Evolutionary conservation across 1,140 invertebrate genomes (phyloP), one percentile per base, ranked within the genome.

Genomic region (Drosophila repleta): DNA sequence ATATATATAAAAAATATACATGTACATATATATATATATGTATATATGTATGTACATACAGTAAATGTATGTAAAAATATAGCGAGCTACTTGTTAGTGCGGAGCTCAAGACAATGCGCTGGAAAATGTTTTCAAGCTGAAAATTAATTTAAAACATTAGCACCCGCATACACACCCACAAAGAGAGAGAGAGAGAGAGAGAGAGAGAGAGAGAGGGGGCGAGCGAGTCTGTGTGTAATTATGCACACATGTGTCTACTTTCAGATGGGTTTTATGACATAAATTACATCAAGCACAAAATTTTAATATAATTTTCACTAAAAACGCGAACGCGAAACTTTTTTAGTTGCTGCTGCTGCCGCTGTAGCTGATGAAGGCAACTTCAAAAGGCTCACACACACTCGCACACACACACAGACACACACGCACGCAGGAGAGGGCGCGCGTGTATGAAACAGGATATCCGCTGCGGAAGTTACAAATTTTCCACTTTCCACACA

Each of bases 261-360:
- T 43, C 61, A 63, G 15, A 72, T 49, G 63, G 56, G 52, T 83
- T 78, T 90, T 83, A 87, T 90, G 89, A 90, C 88, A 90, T 83
- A 90, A 83, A 90, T 90, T 90, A 89, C 84, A 90, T 90, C 89
- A 90, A 87, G 89, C 88, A 78, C 76, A 90, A 90, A 90, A 90
- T 90, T 90, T 90, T 90, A 90, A 90, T 90, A 85, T 90, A 90
- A 90, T 90, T 90, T 90, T 87, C 89, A 89, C 89, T 90, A 90
- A 90, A 90, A 90, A 87, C 79, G 78, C 82, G 78, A 71, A 73
- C 73, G 74, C 58, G 73, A 83, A 90, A 89, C 72, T 90, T 90
- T 90, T 81, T 79, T 89, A 78, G 69, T 78, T 74, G 69, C 63
- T 17, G 17, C 15, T 56, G 52, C 51, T 63, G 32, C 51, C 55